A percentile compares a stretch with the other conserved stretches of the same genome.
These are phyloP conservation scores for Oryzias woworae DNA, from an alignment of 2,113 vertebrate genomes.

Conservation along the genomic window DNA sequence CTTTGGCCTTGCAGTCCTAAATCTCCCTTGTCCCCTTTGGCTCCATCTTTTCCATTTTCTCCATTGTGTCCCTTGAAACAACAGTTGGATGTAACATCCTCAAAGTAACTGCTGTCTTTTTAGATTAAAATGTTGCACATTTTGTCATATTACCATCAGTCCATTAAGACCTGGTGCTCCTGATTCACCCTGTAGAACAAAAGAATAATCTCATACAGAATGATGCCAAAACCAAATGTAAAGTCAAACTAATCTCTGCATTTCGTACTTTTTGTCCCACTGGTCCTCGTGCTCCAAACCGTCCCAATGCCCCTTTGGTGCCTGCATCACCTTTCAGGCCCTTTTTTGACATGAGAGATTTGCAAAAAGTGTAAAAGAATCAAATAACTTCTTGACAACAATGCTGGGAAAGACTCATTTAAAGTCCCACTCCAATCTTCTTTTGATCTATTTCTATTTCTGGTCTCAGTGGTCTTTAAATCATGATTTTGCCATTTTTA, in stretches of 20 bases:
- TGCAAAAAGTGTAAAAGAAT: too few species aligned
- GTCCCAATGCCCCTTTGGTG: constrained; percentile 82
- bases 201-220: not conserved
- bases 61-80: constrained; percentile 81
- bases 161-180: constrained; percentile 83
- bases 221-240: not conserved
- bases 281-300: constrained; percentile 84
- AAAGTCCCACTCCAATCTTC: too few species aligned
- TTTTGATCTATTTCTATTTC: too few species aligned
- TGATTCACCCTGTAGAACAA: constrained; percentile 79
- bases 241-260: not conserved
- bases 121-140: not conserved
- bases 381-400: too few species aligned
- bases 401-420: too few species aligned
- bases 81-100: not conserved
- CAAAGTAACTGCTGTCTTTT: not conserved
- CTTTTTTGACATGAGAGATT: constrained; percentile 50
- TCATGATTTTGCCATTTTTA: too few species aligned
- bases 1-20: constrained; percentile 79
- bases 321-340: constrained; percentile 87
- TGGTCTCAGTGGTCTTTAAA: too few species aligned
- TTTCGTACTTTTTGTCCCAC: constrained; percentile 82
- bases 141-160: constrained; percentile 66
- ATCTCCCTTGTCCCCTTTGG: constrained; percentile 84
- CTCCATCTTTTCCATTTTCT: constrained; percentile 77